Conservation (phyloP, 2,797 vertebrate genomes). For the Selene dorsalis region DNA sequence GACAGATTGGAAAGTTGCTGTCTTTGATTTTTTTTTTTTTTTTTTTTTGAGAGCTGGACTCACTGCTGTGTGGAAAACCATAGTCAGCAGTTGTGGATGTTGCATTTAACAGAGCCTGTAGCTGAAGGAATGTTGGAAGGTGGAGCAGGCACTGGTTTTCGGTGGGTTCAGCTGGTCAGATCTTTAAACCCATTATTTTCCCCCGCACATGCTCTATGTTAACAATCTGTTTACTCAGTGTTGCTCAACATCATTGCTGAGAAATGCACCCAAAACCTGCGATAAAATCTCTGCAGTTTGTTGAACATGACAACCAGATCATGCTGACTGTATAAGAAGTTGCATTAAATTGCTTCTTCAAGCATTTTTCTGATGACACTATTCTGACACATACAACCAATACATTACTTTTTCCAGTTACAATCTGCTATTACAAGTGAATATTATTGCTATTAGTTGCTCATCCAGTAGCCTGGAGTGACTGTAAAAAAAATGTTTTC, state of each 20-base stretch:
- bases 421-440: not conserved
- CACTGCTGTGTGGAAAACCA: conserved; percentile 51
- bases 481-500: not conserved
- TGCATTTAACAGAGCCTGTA: conserved; percentile 29
- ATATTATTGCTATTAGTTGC: not conserved
- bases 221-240: not conserved
- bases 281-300: no score
- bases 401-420: not conserved
- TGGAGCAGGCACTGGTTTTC: not conserved
- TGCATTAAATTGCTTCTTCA: not conserved
- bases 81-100: conserved; percentile 67
- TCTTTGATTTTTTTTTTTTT: conserved; percentile 37
- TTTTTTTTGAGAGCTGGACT: conserved; percentile 3
- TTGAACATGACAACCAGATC: not conserved
- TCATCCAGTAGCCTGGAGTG: not conserved
- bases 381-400: not conserved
- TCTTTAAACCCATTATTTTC: not conserved
- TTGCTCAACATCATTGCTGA: conserved; percentile 9
- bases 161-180: not conserved
- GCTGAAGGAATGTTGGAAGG: conserved; percentile 39
- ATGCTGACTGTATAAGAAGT: not conserved
- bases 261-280: not conserved
- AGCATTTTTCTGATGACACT: not conserved
- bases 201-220: not conserved
- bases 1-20: conserved; percentile 73